phyloP scores from a whole-genome alignment of 2,797 vertebrate genomes.

The Propithecus perrieri region DNA sequence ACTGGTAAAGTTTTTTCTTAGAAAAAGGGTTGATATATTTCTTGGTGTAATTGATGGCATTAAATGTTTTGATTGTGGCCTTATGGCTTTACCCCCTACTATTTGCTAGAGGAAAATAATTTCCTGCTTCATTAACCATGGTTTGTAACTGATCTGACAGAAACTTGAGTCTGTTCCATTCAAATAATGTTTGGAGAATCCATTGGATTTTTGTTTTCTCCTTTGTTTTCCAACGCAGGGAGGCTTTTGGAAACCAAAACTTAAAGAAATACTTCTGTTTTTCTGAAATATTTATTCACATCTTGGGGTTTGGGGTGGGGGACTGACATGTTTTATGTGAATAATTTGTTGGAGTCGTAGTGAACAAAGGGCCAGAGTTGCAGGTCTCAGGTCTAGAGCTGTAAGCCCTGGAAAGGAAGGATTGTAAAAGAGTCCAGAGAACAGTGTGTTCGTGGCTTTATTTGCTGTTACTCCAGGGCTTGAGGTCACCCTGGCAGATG shows the following conservation, averaged over 20 bases:
- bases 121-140: slow-evolving; percentile 55
- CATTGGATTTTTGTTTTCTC: not conserved
- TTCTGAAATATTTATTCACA: not conserved
- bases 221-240: slow-evolving; percentile 30
- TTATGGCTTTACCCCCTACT: not conserved
- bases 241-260: not conserved
- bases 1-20: not conserved
- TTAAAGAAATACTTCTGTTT: not conserved
- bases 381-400: not conserved
- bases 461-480: slow-evolving; percentile 25
- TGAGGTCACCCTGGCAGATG: slow-evolving; percentile 58
- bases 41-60: not conserved
- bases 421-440: slow-evolving; percentile 46
- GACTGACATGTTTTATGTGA: not conserved
- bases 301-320: not conserved
- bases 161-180: slow-evolving; percentile 20
- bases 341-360: not conserved
- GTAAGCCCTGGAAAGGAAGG: not conserved
- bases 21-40: not conserved
- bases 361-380: not conserved
- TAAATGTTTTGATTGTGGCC: slow-evolving; percentile 53
- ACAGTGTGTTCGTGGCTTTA: slow-evolving; percentile 49
- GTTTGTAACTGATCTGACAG: slow-evolving; percentile 56
- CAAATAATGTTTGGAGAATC: slow-evolving; percentile 25
- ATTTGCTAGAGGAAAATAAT: slow-evolving; percentile 39